phyloP scores from a whole-genome alignment of 2,888 invertebrate species.

The Campaea margaritaria region DNA sequence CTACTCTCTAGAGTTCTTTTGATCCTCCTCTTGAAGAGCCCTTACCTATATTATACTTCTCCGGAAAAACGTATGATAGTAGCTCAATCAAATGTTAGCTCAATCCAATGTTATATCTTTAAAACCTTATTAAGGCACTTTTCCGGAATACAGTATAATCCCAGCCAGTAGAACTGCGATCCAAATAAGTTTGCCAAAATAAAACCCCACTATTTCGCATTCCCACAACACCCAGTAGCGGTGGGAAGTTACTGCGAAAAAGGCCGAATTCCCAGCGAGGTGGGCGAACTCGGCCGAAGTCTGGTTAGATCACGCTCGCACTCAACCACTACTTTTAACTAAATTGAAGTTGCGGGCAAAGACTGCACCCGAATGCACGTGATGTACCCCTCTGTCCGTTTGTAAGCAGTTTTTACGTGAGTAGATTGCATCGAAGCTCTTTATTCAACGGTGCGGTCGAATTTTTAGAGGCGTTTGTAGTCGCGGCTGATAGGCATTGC shows the following conservation, averaged over 20 bases:
- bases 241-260: slow-evolving; percentile 56
- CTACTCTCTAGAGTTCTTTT: no score
- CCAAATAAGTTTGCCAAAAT: slow-evolving; percentile 27
- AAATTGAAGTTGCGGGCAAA: slow-evolving; percentile 79
- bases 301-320: slow-evolving; percentile 65
- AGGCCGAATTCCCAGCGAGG: slow-evolving; percentile 59
- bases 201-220: slow-evolving; percentile 38
- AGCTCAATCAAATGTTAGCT: no score
- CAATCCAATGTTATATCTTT: no score
- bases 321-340: slow-evolving; percentile 79
- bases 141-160: no score
- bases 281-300: slow-evolving; percentile 27
- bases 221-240: slow-evolving; percentile 49
- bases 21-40: no score
- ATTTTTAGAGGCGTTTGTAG: slow-evolving; percentile 57
- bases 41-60: no score
- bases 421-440: slow-evolving; percentile 65
- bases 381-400: slow-evolving; percentile 70
- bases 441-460: slow-evolving; percentile 60
- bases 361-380: slow-evolving; percentile 68
- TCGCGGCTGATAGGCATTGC: slow-evolving; percentile 58
- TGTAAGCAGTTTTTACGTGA: slow-evolving; percentile 73
- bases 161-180: slow-evolving; percentile 3
- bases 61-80: no score
- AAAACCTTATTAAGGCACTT: no score